phyloP scores from a whole-genome alignment of 2,888 invertebrate genomes.

The Zaprionus bogoriensis region DNA sequence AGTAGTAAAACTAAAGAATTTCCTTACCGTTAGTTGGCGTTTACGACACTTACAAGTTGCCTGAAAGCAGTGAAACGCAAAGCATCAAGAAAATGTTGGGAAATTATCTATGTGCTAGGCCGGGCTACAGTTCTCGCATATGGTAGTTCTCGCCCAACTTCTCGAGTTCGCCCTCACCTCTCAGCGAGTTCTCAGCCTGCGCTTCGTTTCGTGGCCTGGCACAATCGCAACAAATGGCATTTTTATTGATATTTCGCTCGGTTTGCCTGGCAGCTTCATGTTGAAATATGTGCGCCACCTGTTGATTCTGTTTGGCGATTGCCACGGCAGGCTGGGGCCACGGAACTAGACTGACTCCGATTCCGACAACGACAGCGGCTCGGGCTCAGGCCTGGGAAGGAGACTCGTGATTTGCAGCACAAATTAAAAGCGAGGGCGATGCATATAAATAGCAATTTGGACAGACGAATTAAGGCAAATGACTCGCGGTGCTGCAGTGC shows the following conservation, averaged over 20 bases:
- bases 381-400: background rate
- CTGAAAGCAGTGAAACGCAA: too few relatives aligned
- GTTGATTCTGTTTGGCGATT: slow-evolving; percentile 70
- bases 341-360: too few relatives aligned
- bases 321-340: too few relatives aligned
- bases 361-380: too few relatives aligned
- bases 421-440: slow-evolving; percentile 76
- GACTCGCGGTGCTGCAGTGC: slow-evolving; percentile 43
- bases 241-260: slow-evolving; percentile 78
- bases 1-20: too few relatives aligned
- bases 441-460: slow-evolving; percentile 76
- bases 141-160: slow-evolving; percentile 28
- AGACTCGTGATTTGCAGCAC: slow-evolving; percentile 69
- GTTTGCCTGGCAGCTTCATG: slow-evolving; percentile 64
- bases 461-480: slow-evolving; percentile 73
- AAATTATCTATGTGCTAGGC: too few relatives aligned
- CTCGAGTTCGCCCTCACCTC: slow-evolving; percentile 37
- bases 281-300: slow-evolving; percentile 75
- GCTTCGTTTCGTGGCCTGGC: slow-evolving; percentile 53
- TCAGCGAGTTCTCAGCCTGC: slow-evolving; percentile 25
- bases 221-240: slow-evolving; percentile 77
- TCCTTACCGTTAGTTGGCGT: too few relatives aligned
- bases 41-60: too few relatives aligned
- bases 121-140: too few relatives aligned
- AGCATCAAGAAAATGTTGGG: too few relatives aligned